Base-by-base conservation (phyloP, 1,140 invertebrate genomes). In the Lethocerus indicus region DNA sequence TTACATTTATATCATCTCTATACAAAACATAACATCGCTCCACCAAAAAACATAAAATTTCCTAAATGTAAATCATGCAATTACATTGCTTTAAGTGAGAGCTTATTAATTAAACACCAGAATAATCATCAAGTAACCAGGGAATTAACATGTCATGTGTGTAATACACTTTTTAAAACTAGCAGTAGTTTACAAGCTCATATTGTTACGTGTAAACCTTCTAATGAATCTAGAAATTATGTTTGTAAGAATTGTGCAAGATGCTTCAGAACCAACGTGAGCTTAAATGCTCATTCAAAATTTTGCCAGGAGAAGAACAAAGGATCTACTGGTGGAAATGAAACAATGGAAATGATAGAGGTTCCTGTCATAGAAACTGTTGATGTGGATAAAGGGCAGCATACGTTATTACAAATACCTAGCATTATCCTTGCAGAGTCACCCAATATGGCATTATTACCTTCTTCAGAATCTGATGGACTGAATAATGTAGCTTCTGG, bases 1-100 rank as follows among this genome's bases (percentile, higher is more conserved):
- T 73, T 84, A 45, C 65, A 87, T 29, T 67, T 84, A 58, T 83
- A 86, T 60, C 86, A 90, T 63, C 64, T 84, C 59, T 84, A 82
- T 51, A 80, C 77, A 3, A 83, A 83, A 59, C 86, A 90, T 66
- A 76, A 78, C 41, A 68, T 87, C 3, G 69, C 72, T 52, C 82
- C 83, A 9, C 80, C 81, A 1, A 69, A 75, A 64, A 76, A 58
- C 69, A 77, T 71, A 63, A 71, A 59, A 69, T 88, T 74, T 70
- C 83, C 67, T 0, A 83, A 85, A 59, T 88, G 86, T 61, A 73
- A 77, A 46, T 63, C 74, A 21, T 89, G 86, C 57, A 72, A 72
- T 16, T 84, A 83, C 59, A 70, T 85, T 12, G 84, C 79, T 25
- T 60, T 85, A 9, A 80, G 74, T 36, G 74, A 80, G 59, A 71